Evolutionary conservation across 2,888 invertebrate species (phyloP), one percentile per base, ranked within the genome.

Genomic region (Escarpia spicata): DNA sequence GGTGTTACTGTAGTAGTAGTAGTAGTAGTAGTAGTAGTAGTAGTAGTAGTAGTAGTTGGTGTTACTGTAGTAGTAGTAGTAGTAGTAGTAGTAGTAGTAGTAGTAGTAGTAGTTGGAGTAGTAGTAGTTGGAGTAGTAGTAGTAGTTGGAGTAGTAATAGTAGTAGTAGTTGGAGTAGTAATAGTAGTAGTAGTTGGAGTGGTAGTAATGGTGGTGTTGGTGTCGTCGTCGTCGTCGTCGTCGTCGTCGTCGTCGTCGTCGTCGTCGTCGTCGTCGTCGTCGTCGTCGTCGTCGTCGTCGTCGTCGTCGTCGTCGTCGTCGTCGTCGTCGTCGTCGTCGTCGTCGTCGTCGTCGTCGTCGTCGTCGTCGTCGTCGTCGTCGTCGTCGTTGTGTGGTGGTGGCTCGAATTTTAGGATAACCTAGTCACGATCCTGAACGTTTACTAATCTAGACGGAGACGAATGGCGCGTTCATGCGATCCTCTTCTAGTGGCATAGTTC

Each of bases 251-350:
- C 6, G 45, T 45, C 6, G 45, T 45, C n/a, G n/a, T n/a, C n/a
- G n/a, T n/a, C n/a, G n/a, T n/a, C n/a, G n/a, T 91, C 31, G 91
- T 91, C 4, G 91, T 91, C 4, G 91, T 91, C 4, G 91, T 91
- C 31, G 91, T 91, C n/a, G 90, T 90, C n/a, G 90, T 90, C n/a
- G 90, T 90, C 37, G 90, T 90, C 37, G 90, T 90, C 37, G 90
- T 90, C 37, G 90, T 90, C 37, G 90, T 90, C 37, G 90, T 91
- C n/a, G 37, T 91, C 31, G 91, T 44, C n/a, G 91, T 43, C 37
- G 91, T 44, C 37, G 43, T 91, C n/a, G 43, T n/a, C 43, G 43
- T n/a, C 43, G 43, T 45, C 45, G 45, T 45, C 45, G 45, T 45
- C 45, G 45, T 45, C 45, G 45, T 45, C 45, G 45, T 45, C 45